These are phyloP conservation scores for Nannoperca australis DNA, from an alignment of 2,797 vertebrate genomes.

Conservation along the genomic window DNA sequence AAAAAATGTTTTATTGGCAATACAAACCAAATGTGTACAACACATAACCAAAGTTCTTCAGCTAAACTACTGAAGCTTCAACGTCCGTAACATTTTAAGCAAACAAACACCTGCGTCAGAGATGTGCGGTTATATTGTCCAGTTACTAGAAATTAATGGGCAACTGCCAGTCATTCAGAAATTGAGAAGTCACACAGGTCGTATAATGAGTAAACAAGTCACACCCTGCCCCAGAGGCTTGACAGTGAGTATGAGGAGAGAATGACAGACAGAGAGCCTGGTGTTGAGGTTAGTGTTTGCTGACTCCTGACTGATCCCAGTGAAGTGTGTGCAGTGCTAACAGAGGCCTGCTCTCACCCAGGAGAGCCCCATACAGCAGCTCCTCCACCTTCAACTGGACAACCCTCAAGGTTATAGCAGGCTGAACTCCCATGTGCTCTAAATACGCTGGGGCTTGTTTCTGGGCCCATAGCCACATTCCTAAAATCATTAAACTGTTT, in stretches of 20 bases:
- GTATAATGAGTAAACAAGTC: neutral
- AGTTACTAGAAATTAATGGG: constrained; percentile 3
- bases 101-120: neutral
- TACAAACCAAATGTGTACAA: neutral
- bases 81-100: neutral
- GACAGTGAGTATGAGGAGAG: constrained; percentile 3
- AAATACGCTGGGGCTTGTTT: constrained; percentile 23
- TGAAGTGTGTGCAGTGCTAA: constrained; percentile 31
- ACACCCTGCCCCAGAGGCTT: neutral
- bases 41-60: neutral
- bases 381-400: constrained; percentile 10
- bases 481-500: constrained; percentile 34
- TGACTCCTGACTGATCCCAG: constrained; percentile 11
- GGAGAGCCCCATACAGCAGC: constrained; percentile 2
- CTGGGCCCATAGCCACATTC: constrained; percentile 43
- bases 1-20: neutral
- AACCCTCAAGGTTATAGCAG: constrained; percentile 9
- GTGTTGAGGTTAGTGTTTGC: constrained; percentile 11
- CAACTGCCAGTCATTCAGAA: neutral
- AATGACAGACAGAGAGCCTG: neutral
- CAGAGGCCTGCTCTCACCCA: constrained; percentile 24
- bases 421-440: constrained; percentile 14
- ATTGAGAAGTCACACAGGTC: neutral
- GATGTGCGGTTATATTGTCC: neutral
- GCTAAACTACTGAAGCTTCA: neutral